These are phyloP conservation scores for Sminthurides bifidus DNA, from an alignment of 1,140 invertebrate species.

Conservation along the genomic window DNA sequence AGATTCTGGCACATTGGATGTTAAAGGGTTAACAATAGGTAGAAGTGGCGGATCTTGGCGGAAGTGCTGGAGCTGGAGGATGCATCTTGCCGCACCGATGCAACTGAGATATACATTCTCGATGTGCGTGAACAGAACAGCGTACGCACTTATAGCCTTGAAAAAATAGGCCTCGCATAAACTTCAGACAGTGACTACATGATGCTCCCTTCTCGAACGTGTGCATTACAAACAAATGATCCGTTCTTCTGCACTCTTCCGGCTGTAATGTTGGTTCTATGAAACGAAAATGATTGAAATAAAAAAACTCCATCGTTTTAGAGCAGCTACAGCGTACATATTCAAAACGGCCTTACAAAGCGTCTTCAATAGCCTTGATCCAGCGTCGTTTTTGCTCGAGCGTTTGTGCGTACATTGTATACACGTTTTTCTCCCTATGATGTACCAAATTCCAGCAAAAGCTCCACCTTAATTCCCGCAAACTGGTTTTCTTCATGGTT, in stretches of 20 bases:
- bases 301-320: slow-evolving; percentile 23
- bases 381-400: slow-evolving; percentile 78
- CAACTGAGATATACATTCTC: slow-evolving; percentile 18
- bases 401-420: slow-evolving; percentile 78
- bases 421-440: slow-evolving; percentile 65
- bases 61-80: slow-evolving; percentile 30
- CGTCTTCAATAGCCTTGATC: slow-evolving; percentile 82
- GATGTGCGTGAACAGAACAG: slow-evolving; percentile 21
- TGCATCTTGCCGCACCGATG: slow-evolving; percentile 27
- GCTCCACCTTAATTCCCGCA: slow-evolving; percentile 59
- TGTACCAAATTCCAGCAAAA: slow-evolving; percentile 74
- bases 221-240: slow-evolving; percentile 65
- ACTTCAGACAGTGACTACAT: slow-evolving; percentile 73
- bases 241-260: slow-evolving; percentile 56
- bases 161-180: slow-evolving; percentile 59
- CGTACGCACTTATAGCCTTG: slow-evolving; percentile 63
- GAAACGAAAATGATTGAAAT: slow-evolving; percentile 17
- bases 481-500: slow-evolving; percentile 47
- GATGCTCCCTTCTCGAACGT: slow-evolving; percentile 70
- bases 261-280: slow-evolving; percentile 81
- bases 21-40: slow-evolving; percentile 10
- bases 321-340: slow-evolving; percentile 2
- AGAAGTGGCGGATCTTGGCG: slow-evolving; percentile 29
- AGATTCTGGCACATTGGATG: slow-evolving; percentile 8
- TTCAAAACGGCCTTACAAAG: slow-evolving; percentile 54